These are phyloP conservation scores for Phymorhynchus buccinoides DNA, from an alignment of 1,140 invertebrate species.

Conservation along the genomic window DNA sequence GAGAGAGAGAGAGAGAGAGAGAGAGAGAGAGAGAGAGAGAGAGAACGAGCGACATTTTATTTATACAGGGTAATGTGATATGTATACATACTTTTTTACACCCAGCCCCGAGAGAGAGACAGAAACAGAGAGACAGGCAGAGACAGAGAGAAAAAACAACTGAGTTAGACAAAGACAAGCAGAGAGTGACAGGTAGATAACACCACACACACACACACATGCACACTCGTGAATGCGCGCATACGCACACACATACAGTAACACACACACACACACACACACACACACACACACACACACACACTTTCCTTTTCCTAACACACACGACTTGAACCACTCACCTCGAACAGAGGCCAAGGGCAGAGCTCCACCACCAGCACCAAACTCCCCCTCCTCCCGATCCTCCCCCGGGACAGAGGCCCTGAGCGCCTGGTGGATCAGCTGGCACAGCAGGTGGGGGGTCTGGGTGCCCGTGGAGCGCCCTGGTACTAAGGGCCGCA, in stretches of 20 bases:
- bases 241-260: not conserved
- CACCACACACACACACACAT: not conserved
- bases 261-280: not conserved
- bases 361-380: not conserved
- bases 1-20: not conserved
- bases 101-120: too few species aligned
- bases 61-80: too few species aligned
- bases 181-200: not conserved
- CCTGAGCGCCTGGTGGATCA: slow-evolving; percentile 31
- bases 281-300: not conserved
- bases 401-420: slow-evolving; percentile 4
- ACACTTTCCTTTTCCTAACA: not conserved
- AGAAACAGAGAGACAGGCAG: not conserved
- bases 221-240: not conserved
- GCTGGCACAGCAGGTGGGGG: slow-evolving; percentile 47
- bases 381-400: not conserved
- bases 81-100: too few species aligned
- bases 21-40: not conserved
- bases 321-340: too few species aligned
- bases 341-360: too few species aligned
- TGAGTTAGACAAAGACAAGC: not conserved
- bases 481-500: slow-evolving; percentile 16
- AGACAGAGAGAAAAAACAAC: not conserved
- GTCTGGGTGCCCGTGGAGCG: slow-evolving; percentile 50
- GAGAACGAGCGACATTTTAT: too few species aligned